Conservation (phyloP, 30 jellyfish, hydroid and myxozoan genomes). For the Aurelia sp. region DNA sequence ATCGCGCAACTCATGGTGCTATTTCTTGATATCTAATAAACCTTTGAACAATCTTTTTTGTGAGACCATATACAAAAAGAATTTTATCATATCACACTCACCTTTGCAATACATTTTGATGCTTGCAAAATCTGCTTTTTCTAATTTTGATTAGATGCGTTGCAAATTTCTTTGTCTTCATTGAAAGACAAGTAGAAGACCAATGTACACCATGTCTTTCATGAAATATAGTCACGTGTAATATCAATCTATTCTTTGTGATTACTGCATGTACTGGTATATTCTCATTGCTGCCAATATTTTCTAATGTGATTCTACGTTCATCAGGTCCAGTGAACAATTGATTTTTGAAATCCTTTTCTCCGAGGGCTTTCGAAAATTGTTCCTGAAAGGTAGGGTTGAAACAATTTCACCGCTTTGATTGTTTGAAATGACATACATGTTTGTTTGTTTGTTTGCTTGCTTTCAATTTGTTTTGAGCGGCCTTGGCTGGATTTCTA, state of each 20-base stretch:
- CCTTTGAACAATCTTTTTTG: no score
- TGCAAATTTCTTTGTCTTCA: neutral
- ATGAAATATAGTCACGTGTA: constrained; percentile 31
- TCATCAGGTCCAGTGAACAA: constrained; percentile 38
- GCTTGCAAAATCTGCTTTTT: constrained; percentile 24
- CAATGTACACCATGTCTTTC: constrained; percentile 21
- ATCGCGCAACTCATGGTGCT: no score
- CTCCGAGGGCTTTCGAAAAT: constrained; percentile 13
- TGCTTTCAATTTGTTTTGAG: no score
- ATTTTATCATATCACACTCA: neutral
- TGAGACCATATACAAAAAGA: no score
- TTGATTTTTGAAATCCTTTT: constrained; percentile 18
- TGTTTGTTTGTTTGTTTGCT: no score
- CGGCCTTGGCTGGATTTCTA: no score
- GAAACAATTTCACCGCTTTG: neutral
- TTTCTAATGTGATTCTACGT: constrained; percentile 28
- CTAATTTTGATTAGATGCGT: neutral
- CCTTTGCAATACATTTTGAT: constrained; percentile 31
- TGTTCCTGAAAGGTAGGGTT: constrained; percentile 13
- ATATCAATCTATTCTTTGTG: neutral
- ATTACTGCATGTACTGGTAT: constrained; percentile 24
- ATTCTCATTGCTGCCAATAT: neutral
- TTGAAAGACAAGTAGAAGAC: constrained; percentile 37
- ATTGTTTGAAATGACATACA: no score
- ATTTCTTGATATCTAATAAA: no score